Evolutionary conservation across 1,140 invertebrate species (phyloP), one percentile per base, ranked within the genome.

Genomic region (Drosophila oshimai): DNA sequence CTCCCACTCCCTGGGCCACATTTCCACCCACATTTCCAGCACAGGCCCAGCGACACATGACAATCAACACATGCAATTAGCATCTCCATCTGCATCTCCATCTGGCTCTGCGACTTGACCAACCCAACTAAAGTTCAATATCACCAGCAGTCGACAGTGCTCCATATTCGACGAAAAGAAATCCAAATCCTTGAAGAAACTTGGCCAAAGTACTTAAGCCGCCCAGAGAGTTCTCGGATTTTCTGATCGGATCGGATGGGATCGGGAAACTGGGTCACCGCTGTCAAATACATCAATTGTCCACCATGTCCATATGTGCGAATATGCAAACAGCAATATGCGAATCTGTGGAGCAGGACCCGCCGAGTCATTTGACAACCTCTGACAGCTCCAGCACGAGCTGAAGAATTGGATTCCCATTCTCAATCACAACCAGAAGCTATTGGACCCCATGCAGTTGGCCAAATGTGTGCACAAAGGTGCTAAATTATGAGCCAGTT

Each of bases 151-250:
- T 37, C 33, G 24, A 45, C 20, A 7, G 24, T 26, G 26, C 44
- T 68, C 50, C 42, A 22, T 3, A 5, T 22, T 2, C 22, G 22
- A n/a, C n/a, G n/a, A n/a, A n/a, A n/a, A n/a, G n/a, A n/a, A 22
- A 22, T 69, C 70, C 50, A 79, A 86, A 86, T 84, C 75, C 80
- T 72, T 69, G 50, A 22, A 28, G 50, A 83, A 86, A 80, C 81
- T 86, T 84, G 80, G 75, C 61, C 81, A 86, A 80, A 67, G 73
- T 74, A 74, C 74, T 70, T 67, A 74, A 71, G 42, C 39, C 49
- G 51, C 24, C 54, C 39, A 50, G 39, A 42, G 26, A 41, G 42
- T 51, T 17, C 72, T 37, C 33, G 41, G 47, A 13, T 22, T 10
- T 2, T 26, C 3, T 6, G 13, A 36, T 29, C 24, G 36, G 22